Base-by-base conservation (phyloP, 2,797 vertebrate species). In the Cyprinella venusta region DNA sequence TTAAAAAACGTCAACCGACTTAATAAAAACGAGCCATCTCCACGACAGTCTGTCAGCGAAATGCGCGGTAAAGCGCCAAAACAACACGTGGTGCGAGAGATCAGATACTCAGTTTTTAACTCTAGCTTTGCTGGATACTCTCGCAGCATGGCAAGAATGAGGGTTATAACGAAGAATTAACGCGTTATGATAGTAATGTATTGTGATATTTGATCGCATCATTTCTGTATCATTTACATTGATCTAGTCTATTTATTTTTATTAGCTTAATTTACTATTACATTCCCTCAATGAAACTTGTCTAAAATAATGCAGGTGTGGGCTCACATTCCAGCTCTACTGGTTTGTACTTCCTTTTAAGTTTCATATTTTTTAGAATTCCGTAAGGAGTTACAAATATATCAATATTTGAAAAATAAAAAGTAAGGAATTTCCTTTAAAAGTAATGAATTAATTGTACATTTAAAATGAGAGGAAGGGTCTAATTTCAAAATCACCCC, bases 41-140 rank as follows among this genome's bases (percentile, higher is more conserved):
- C 16, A 12, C 8, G 10, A 64, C 38, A 48, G 9, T 48, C 6
- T 67, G 18, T 40, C 61, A 76, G 48, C 30, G 59, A 54, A 40
- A 75, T 26, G 68, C 33, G 56, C 33, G 56, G n/a, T 38, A 18
- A 74, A 65, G 69, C 61, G 71, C 61, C 80, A 76, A 76, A 82
- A 82, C 80, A 76, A 68, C 80, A 82, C 71, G 80, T 82, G 80
- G 33, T 76, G 24, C 30, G 71, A 64, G 61, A 52, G 36, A 56
- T 33, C 48, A 2, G 30, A 74, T 1, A 2, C 79, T 10, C 18
- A 4, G 61, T 4, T 24, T 33, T 12, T 9, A 45, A 70, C 52
- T 59, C 79, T 72, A 72, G 69, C 56, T 2, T 24, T 72, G 56
- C 68, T 69, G 50, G 56, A 54, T 69, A 64, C 69, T 63, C 56